phyloP scores from a whole-genome alignment of 2,797 vertebrate genomes.

The Clamator glandarius region DNA sequence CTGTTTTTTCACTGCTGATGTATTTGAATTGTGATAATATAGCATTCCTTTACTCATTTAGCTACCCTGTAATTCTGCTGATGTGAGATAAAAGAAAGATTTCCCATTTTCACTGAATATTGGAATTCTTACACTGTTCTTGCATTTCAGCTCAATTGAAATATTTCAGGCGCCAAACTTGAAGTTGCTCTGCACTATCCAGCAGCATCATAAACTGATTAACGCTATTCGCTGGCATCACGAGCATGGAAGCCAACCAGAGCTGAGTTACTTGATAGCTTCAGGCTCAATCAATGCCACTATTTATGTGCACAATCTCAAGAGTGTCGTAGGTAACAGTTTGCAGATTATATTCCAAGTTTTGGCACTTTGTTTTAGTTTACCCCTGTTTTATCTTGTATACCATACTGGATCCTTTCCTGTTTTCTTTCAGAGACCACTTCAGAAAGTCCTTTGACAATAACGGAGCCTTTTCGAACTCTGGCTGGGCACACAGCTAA shows the following conservation, averaged over 20 bases:
- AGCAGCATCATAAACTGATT: slow-evolving; percentile 97
- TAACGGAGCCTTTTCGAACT: slow-evolving; percentile 90
- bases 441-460: slow-evolving; percentile 77
- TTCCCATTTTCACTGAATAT: not conserved
- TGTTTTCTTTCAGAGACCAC: slow-evolving; percentile 78
- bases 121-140: not conserved
- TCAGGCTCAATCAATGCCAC: slow-evolving; percentile 94
- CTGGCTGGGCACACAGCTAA: slow-evolving; percentile 92
- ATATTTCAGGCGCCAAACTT: slow-evolving; percentile 86
- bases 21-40: not conserved
- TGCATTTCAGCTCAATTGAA: slow-evolving; percentile 87
- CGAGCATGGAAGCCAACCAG: slow-evolving; percentile 77
- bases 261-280: slow-evolving; percentile 86
- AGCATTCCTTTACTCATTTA: not conserved
- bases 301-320: slow-evolving; percentile 90
- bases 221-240: slow-evolving; percentile 93
- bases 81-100: not conserved
- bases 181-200: slow-evolving; percentile 89
- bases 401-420: not conserved
- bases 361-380: not conserved
- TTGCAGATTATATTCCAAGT: not conserved
- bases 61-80: not conserved
- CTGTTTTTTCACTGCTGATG: not conserved
- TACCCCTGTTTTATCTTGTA: not conserved
- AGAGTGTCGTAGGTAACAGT: slow-evolving; percentile 80